A percentile compares a stretch with the other conserved stretches of the same genome.
Evolutionary conservation across 1,140 invertebrate species (phyloP).

Genomic region (Macrosteles quadrilineatus): DNA sequence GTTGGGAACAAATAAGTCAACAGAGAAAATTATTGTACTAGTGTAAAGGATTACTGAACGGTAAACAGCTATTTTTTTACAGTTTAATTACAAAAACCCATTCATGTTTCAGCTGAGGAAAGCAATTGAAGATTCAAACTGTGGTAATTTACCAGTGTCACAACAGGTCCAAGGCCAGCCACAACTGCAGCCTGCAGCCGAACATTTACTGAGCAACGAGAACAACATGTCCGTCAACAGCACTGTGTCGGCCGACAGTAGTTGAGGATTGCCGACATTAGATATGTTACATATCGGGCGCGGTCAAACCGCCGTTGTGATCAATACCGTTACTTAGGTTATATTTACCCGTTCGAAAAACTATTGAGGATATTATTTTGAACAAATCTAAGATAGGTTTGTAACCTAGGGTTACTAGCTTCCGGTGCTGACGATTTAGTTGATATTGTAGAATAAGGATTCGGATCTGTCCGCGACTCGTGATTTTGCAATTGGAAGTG

Average conservation of each 20-base stretch:
- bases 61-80: too few relatives aligned
- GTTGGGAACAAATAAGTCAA: too few relatives aligned
- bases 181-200: conserved; percentile 21
- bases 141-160: conserved; percentile 52
- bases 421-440: too few relatives aligned
- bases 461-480: too few relatives aligned
- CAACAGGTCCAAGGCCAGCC: conserved; percentile 19
- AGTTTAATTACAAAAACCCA: too few relatives aligned
- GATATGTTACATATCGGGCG: neutral
- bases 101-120: conserved; percentile 81
- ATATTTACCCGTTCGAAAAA: neutral
- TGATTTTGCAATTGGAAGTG: too few relatives aligned
- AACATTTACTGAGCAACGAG: conserved; percentile 21
- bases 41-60: too few relatives aligned
- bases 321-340: neutral
- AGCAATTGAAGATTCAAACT: conserved; percentile 86
- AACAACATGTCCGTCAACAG: conserved; percentile 17
- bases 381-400: neutral
- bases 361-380: neutral
- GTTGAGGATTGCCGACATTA: neutral
- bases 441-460: too few relatives aligned
- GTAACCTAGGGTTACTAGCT: neutral
- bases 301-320: neutral
- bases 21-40: too few relatives aligned
- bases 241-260: conserved; percentile 19